Evolutionary conservation across 2,888 invertebrate genomes (phyloP).

Genomic region (Hydroisotoma schaefferi): DNA sequence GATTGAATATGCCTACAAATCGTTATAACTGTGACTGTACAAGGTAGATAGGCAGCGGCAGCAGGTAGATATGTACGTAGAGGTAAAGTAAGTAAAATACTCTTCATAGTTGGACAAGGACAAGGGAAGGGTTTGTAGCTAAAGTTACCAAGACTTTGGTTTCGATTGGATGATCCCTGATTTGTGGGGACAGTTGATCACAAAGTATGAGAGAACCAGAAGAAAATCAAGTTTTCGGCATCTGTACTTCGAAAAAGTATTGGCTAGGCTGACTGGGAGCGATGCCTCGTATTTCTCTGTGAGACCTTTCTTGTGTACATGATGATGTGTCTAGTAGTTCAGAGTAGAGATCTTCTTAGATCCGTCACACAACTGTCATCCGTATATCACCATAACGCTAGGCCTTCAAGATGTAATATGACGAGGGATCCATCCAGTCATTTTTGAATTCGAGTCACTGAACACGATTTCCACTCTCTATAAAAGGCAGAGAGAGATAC

Average conservation of each 20-base stretch:
- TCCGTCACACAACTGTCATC: constrained; percentile 16
- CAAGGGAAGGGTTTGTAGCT: constrained; percentile 4
- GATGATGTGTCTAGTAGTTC: neutral
- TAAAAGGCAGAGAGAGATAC: neutral
- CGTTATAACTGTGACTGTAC: too few relatives aligned
- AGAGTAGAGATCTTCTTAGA: constrained; percentile 4
- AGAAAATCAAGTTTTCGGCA: constrained; percentile 18
- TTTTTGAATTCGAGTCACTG: constrained; percentile 10
- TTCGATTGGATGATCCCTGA: constrained; percentile 6
- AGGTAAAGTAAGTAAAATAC: too few relatives aligned
- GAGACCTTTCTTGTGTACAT: constrained; percentile 11
- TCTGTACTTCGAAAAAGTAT: too few relatives aligned
- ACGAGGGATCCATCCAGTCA: constrained; percentile 9
- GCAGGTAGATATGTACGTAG: too few relatives aligned
- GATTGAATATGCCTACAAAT: neutral
- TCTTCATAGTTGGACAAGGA: too few relatives aligned
- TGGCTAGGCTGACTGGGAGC: neutral
- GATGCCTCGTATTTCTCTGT: constrained; percentile 7
- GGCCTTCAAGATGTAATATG: constrained; percentile 4
- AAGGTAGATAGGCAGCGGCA: too few relatives aligned
- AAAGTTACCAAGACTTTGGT: neutral
- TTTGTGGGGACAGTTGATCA: constrained; percentile 17
- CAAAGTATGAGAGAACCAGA: constrained; percentile 7
- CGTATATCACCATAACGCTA: constrained; percentile 11
- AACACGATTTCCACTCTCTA: constrained; percentile 8